A percentile compares a stretch with the other conserved stretches of the same genome.
phyloP scores from a whole-genome alignment of 1,140 invertebrate genomes.

The Zaprionus capensis region DNA sequence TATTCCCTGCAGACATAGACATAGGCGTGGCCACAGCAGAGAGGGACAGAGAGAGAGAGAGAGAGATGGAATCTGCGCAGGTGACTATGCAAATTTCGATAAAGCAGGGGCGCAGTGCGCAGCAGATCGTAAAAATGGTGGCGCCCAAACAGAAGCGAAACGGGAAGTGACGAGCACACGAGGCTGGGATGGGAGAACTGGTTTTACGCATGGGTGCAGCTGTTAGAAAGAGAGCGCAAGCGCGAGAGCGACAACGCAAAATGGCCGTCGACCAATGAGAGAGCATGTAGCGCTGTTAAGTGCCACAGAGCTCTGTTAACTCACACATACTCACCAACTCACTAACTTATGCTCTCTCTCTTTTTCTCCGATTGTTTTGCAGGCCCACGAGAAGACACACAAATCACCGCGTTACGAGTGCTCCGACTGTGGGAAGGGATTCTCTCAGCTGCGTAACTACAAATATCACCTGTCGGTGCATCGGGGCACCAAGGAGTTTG shows the following conservation, averaged over 20 bases:
- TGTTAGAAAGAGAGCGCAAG: conserved; percentile 44
- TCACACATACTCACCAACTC: not conserved
- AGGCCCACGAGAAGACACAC: conserved; percentile 81
- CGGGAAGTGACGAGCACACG: not conserved
- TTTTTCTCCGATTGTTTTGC: conserved; percentile 11
- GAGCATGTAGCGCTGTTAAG: not conserved
- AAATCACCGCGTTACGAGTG: conserved; percentile 90
- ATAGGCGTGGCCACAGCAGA: conserved; percentile 27
- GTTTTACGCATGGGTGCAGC: conserved; percentile 79
- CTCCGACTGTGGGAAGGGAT: conserved; percentile 90
- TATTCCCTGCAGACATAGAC: not conserved
- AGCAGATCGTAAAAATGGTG: conserved; percentile 65
- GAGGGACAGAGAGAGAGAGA: conserved; percentile 10
- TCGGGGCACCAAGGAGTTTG: conserved; percentile 90
- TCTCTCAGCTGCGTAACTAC: conserved; percentile 91
- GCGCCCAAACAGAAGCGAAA: conserved; percentile 61
- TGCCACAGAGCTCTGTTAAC: not conserved
- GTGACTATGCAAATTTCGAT: conserved; percentile 64
- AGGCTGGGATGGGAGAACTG: conserved; percentile 50
- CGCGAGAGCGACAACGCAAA: conserved; percentile 50
- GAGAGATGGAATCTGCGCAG: conserved; percentile 6
- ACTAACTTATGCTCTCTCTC: conserved; percentile 25
- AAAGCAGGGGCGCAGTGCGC: conserved; percentile 15
- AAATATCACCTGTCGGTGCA: conserved; percentile 91
- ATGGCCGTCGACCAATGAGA: conserved; percentile 52